phyloP scores from a whole-genome alignment of 2,888 invertebrate genomes.

The Drosophila cognata region DNA sequence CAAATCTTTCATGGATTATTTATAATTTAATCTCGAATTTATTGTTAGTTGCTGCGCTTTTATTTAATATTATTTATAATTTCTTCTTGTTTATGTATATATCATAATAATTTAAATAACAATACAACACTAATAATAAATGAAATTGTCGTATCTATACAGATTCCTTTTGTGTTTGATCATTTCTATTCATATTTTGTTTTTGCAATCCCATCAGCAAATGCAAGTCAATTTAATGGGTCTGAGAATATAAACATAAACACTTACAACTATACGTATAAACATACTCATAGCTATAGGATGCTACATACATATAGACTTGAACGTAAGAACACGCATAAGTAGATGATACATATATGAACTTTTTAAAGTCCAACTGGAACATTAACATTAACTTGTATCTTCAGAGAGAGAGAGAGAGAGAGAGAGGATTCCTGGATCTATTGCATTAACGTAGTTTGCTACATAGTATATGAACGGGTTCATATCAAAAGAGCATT shows the following conservation, averaged over 20 bases:
- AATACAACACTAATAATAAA: slow-evolving; percentile 67
- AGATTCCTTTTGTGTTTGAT: slow-evolving; percentile 20
- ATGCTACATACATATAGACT: slow-evolving; percentile 33
- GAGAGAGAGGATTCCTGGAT: background rate
- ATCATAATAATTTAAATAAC: slow-evolving; percentile 63
- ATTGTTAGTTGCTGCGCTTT: slow-evolving; percentile 54
- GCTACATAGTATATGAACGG: slow-evolving; percentile 37
- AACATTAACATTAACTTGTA: slow-evolving; percentile 19
- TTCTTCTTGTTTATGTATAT: slow-evolving; percentile 71
- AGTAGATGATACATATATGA: slow-evolving; percentile 35
- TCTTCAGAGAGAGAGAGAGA: slow-evolving; percentile 1
- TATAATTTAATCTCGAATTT: slow-evolving; percentile 69
- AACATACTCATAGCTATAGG: slow-evolving; percentile 35
- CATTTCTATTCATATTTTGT: slow-evolving; percentile 1
- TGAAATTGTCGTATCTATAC: slow-evolving; percentile 62
- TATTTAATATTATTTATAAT: slow-evolving; percentile 68
- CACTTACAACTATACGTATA: slow-evolving; percentile 36
- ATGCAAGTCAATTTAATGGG: slow-evolving; percentile 61
- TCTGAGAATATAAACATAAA: slow-evolving; percentile 44
- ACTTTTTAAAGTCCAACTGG: slow-evolving; percentile 44
- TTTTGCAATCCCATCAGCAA: slow-evolving; percentile 23
- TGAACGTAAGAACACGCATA: slow-evolving; percentile 36
- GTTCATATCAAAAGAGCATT: slow-evolving; percentile 67
- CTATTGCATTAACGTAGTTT: slow-evolving; percentile 26
- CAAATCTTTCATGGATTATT: slow-evolving; percentile 57